phyloP scores from a whole-genome alignment of 2,888 invertebrate species.

The Axea sp. region DNA sequence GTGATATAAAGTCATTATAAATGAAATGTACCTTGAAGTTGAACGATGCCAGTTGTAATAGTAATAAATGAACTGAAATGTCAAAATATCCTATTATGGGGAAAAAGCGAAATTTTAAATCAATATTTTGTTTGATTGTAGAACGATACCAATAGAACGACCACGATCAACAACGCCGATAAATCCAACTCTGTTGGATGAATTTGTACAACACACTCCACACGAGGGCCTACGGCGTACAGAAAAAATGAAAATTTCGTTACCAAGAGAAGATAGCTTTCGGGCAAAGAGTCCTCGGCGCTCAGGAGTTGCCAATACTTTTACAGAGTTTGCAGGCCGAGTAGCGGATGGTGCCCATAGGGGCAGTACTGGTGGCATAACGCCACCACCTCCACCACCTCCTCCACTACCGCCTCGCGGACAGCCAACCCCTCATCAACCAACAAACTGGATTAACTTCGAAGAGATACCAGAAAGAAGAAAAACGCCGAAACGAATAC shows the following conservation, averaged over 20 bases:
- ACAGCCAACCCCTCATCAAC: constrained; percentile 63
- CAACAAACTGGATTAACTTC: constrained; percentile 89
- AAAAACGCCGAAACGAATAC: constrained; percentile 90
- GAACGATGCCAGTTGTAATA: too few relatives aligned
- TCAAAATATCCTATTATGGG: too few relatives aligned
- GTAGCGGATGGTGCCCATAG: constrained; percentile 79
- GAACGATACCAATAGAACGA: constrained; percentile 86
- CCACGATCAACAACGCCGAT: constrained; percentile 88
- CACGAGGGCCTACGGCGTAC: constrained; percentile 78
- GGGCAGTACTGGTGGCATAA: constrained; percentile 22
- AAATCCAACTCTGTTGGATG: constrained; percentile 86
- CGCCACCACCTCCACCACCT: constrained; percentile 65
- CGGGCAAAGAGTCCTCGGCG: constrained; percentile 79
- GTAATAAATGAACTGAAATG: neutral
- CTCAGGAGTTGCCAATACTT: constrained; percentile 79
- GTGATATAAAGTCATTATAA: too few relatives aligned
- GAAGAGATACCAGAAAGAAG: constrained; percentile 91
- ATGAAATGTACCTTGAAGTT: too few relatives aligned
- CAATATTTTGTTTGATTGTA: constrained; percentile 66
- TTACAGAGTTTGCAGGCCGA: constrained; percentile 84
- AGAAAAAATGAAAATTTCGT: constrained; percentile 85
- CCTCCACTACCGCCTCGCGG: constrained; percentile 67
- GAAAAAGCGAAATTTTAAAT: neutral
- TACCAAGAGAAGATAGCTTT: constrained; percentile 82
- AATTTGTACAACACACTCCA: constrained; percentile 82